phyloP scores from a whole-genome alignment of 2,797 vertebrate genomes.

The Hephaestus fuliginosus region DNA sequence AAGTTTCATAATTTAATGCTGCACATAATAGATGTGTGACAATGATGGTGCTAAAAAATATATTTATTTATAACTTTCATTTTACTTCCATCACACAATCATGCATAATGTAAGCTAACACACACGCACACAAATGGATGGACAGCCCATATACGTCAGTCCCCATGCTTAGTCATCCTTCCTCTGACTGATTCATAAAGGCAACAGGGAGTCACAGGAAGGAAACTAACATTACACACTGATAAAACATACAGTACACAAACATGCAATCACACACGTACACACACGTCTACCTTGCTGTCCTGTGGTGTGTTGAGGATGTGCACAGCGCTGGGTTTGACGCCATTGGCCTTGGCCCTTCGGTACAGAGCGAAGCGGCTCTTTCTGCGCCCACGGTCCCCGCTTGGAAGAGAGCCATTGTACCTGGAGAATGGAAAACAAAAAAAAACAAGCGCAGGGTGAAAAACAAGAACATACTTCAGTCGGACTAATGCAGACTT shows the following conservation, averaged over 20 bases:
- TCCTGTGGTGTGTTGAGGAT: constrained; percentile 96
- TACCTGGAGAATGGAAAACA: constrained; percentile 86
- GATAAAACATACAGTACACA: constrained; percentile 30
- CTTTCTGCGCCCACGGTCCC: constrained; percentile 95
- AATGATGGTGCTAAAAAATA: background rate
- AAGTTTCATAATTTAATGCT: background rate
- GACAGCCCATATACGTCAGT: background rate
- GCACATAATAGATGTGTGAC: background rate
- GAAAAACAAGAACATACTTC: constrained; percentile 4
- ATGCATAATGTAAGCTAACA: background rate
- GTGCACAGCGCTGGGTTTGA: constrained; percentile 96
- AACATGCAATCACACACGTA: background rate
- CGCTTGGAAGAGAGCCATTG: constrained; percentile 96
- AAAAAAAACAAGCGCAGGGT: background rate
- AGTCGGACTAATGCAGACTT: background rate
- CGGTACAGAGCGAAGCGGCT: constrained; percentile 97
- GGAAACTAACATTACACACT: constrained; percentile 52
- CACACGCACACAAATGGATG: background rate
- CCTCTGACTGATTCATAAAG: constrained; percentile 35
- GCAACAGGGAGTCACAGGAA: constrained; percentile 61
- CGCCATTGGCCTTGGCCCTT: constrained; percentile 93
- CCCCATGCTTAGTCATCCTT: constrained; percentile 57
- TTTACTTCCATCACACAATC: background rate
- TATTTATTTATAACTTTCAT: background rate
- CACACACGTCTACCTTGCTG: constrained; percentile 88